phyloP scores from a whole-genome alignment of 1,140 invertebrate genomes.

The Belonocnema kinseyi region DNA sequence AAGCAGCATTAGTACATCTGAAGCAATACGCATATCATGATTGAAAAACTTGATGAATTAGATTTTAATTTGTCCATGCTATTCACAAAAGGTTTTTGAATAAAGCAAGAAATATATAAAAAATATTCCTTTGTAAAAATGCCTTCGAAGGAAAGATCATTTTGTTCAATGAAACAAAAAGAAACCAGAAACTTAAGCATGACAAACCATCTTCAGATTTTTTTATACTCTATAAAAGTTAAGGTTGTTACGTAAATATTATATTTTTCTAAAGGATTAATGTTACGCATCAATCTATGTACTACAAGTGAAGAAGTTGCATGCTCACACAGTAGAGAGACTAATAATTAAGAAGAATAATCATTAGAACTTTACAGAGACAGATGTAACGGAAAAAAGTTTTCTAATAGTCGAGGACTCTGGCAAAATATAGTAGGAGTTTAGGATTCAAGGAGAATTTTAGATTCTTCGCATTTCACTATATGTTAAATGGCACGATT shows the following conservation, averaged over 20 bases:
- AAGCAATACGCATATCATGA: not conserved
- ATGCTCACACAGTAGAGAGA: constrained; percentile 7
- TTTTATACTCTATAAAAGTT: too few relatives aligned
- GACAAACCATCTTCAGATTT: too few relatives aligned
- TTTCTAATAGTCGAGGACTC: constrained; percentile 46
- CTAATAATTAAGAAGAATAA: constrained; percentile 50
- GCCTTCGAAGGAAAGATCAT: too few relatives aligned
- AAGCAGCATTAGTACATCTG: not conserved
- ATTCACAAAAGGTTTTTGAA: constrained; percentile 2
- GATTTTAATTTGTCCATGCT: constrained; percentile 20
- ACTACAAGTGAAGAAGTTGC: constrained; percentile 35
- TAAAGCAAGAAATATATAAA: too few relatives aligned
- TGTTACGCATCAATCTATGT: not conserved
- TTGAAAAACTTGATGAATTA: not conserved
- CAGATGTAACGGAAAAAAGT: constrained; percentile 72
- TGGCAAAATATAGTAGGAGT: constrained; percentile 20
- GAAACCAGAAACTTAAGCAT: too few relatives aligned
- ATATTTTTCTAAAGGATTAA: not conserved
- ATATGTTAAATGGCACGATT: constrained; percentile 37
- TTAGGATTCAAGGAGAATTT: constrained; percentile 13
- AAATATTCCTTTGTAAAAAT: too few relatives aligned
- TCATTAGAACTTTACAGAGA: constrained; percentile 70
- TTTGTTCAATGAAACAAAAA: too few relatives aligned
- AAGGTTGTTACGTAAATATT: too few relatives aligned
- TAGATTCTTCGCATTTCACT: constrained; percentile 15